These are phyloP conservation scores for Platycercus adscitus DNA, from an alignment of 2,113 vertebrate species.

Conservation along the genomic window DNA sequence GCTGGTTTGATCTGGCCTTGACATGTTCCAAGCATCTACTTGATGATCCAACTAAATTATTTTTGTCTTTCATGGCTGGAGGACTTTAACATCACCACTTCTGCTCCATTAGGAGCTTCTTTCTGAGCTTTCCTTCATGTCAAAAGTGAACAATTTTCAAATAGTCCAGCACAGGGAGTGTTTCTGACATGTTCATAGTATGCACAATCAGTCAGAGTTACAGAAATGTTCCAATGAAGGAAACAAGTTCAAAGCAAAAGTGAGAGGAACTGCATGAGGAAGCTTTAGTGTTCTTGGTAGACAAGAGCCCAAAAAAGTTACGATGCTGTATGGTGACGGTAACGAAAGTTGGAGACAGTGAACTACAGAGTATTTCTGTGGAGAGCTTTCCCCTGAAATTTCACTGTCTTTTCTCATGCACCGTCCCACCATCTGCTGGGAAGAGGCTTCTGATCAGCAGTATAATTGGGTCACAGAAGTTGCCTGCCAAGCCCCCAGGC, in stretches of 20 bases:
- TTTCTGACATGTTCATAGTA: background rate
- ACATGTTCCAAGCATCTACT: slow-evolving; percentile 22
- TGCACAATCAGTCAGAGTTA: background rate
- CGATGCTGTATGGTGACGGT: background rate
- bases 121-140: background rate
- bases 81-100: background rate
- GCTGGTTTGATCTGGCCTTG: slow-evolving; percentile 43
- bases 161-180: background rate
- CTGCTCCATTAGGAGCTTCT: background rate
- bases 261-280: background rate
- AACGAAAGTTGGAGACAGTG: background rate
- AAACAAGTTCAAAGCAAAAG: background rate
- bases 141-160: background rate
- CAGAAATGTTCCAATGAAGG: background rate
- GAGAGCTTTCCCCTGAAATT: background rate
- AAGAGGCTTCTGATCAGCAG: background rate
- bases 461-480: background rate
- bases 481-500: background rate
- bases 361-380: background rate
- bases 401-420: background rate
- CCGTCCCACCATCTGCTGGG: background rate
- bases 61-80: background rate
- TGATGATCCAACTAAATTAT: background rate
- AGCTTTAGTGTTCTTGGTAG: background rate
- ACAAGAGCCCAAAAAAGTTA: background rate